A percentile compares a stretch with the other conserved stretches of the same genome.
phyloP scores from a whole-genome alignment of 2,888 invertebrate genomes.

The Dicranocentrus wangi region DNA sequence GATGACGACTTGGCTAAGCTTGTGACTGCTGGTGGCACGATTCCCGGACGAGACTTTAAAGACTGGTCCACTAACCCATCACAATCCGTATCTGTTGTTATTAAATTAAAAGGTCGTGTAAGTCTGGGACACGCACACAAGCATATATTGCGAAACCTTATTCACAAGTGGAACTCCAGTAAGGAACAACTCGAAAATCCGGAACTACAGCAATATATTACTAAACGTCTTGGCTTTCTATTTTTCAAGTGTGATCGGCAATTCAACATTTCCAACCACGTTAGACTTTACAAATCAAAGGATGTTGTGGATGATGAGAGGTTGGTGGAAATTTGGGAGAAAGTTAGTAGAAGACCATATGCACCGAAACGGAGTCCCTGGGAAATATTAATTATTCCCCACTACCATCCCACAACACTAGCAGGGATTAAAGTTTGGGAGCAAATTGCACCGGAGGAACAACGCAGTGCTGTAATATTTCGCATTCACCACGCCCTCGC shows the following conservation, averaged over 20 bases:
- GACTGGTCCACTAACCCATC: constrained; percentile 7
- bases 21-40: background rate
- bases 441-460: background rate
- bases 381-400: background rate
- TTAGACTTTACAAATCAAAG: background rate
- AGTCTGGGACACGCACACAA: background rate
- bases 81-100: background rate
- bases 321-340: background rate
- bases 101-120: background rate
- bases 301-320: constrained; percentile 8
- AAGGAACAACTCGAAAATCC: constrained; percentile 28
- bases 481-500: constrained; percentile 20
- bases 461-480: background rate
- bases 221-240: constrained; percentile 26
- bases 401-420: background rate
- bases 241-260: constrained; percentile 34
- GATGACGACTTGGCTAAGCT: background rate
- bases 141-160: background rate
- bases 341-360: background rate
- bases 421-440: background rate
- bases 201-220: constrained; percentile 29
- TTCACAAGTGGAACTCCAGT: background rate
- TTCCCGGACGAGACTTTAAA: background rate
- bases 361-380: background rate
- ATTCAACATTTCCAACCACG: constrained; percentile 45